Base-by-base conservation (phyloP, 2,888 invertebrate genomes). In the Ferrisia virgata region DNA sequence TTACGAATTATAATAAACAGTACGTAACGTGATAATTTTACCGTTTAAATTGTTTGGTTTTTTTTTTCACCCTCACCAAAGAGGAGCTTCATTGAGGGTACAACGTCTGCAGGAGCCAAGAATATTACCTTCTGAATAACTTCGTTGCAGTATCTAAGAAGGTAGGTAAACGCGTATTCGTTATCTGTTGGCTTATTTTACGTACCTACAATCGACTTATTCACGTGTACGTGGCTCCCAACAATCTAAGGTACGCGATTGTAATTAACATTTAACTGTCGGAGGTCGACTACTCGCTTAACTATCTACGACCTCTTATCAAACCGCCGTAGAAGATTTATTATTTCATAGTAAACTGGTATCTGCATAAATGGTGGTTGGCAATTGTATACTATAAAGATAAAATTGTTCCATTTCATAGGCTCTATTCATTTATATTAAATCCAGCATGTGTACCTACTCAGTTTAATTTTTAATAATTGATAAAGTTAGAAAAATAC, bases 241-340 rank as follows among this genome's bases (percentile, higher is more conserved):
- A 5, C 47, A 47, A 40, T 18, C 47, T 18, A 47, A 47, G 15
- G 22, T 53, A 53, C 22, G 18, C 18, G 58, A 64, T 64, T 64
- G 72, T 72, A 72, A 72, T 72, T 72, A 64, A 72, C 47, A n/a
- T n/a, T n/a, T 18, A 18, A 18, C 33, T 33, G 72, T 3, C 72
- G 72, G 72, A 72, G 72, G 72, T 72, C 72, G 72, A 72, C 72
- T 33, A 33, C 72, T 72, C 72, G 33, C 18, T 33, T n/a, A 72
- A 33, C 72, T 72, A 72, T 72, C 69, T 5, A n/a, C 72, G 72
- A 33, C 72, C 72, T 72, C 72, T 72, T 33, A 33, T 72, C 72
- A 72, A n/a, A 72, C 72, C 18, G 5, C 33, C 28, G 28, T 72
- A 5, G 47, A 47, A 47, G 47, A 47, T 47, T 47, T 47, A 18